Base-by-base conservation (phyloP, 2,888 invertebrate species). In the Papilio demoleus region DNA sequence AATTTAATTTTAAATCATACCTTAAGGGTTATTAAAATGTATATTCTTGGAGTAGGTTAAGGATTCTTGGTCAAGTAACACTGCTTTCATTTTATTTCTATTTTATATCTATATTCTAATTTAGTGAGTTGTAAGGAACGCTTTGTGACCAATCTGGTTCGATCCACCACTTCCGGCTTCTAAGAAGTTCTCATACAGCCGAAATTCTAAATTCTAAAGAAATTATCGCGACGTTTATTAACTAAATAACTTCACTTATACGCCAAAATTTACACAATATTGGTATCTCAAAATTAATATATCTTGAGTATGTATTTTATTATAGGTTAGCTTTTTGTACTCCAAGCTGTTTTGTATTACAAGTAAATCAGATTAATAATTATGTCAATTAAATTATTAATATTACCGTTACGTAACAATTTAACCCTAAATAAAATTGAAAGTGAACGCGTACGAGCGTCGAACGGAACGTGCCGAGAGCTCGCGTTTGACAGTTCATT, bases 401-500 rank as follows among this genome's bases (percentile, higher is more conserved):
- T 31, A n/a, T 27, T 38, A 31, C n/a, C n/a, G n/a, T 71, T 67
- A 65, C 60, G 63, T 56, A 67, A 72, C 60, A 27, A 45, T 53
- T 53, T 50, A 65, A 60, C 62, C 66, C 69, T 71, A 68, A 71
- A 66, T 65, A 71, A 67, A 70, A 67, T 22, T 47, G 72, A 72
- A 72, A 72, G 72, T 70, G 56, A 45, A 60, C 17, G 66, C 70
- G 56, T 38, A 70, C 65, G 67, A 56, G 34, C 67, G 47, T 38
- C 17, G 63, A 72, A 65, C 67, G 66, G 65, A 71, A 71, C 71
- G 64, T 56, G 47, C 62, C 14, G 53, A 1, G 53, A 27, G 53
- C 27, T 38, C 40, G 58, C 70, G 66, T 63, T 70, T 70, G 70
- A 70, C 70, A 70, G 66, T 70, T 66, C 60, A 61, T 70, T 68